Evolutionary conservation across 2,888 invertebrate species (phyloP).

Genomic region (Acanthacorydalis orientalis): DNA sequence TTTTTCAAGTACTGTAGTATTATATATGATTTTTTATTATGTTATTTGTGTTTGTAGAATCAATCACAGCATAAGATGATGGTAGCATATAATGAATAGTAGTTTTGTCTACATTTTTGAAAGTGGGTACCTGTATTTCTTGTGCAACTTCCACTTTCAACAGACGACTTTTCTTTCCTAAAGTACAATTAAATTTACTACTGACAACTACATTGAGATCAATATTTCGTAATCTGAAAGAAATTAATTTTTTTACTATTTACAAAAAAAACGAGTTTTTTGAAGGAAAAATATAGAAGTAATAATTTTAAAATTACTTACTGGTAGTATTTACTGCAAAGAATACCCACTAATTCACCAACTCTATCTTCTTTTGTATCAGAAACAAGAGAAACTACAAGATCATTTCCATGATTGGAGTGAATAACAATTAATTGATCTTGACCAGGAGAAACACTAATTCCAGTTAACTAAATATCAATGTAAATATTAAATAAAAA

Average conservation of each 20-base stretch:
- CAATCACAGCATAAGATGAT: slow-evolving; percentile 29
- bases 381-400: slow-evolving; percentile 57
- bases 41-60: slow-evolving; percentile 22
- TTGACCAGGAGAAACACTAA: slow-evolving; percentile 70
- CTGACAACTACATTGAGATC: slow-evolving; percentile 59
- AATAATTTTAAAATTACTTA: slow-evolving; percentile 30
- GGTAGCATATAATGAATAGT: slow-evolving; percentile 33
- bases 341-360: slow-evolving; percentile 72
- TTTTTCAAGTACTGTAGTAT: too few relatives aligned
- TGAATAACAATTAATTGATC: slow-evolving; percentile 82
- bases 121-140: slow-evolving; percentile 30
- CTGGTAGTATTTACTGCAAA: slow-evolving; percentile 61
- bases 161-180: slow-evolving; percentile 60
- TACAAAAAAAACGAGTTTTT: background rate
- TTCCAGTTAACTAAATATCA: slow-evolving; percentile 49
- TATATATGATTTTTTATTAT: background rate
- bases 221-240: slow-evolving; percentile 43
- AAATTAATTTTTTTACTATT: slow-evolving; percentile 11
- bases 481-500: background rate
- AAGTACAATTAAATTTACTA: slow-evolving; percentile 60
- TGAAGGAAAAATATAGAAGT: slow-evolving; percentile 1
- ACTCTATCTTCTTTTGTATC: slow-evolving; percentile 49
- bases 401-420: slow-evolving; percentile 74
- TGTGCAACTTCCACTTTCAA: slow-evolving; percentile 40
- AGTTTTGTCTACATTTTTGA: slow-evolving; percentile 29